A percentile compares a stretch with the other conserved stretches of the same genome.
phyloP scores from a whole-genome alignment of 2,888 invertebrate genomes.

The Eupithecia subfuscata region DNA sequence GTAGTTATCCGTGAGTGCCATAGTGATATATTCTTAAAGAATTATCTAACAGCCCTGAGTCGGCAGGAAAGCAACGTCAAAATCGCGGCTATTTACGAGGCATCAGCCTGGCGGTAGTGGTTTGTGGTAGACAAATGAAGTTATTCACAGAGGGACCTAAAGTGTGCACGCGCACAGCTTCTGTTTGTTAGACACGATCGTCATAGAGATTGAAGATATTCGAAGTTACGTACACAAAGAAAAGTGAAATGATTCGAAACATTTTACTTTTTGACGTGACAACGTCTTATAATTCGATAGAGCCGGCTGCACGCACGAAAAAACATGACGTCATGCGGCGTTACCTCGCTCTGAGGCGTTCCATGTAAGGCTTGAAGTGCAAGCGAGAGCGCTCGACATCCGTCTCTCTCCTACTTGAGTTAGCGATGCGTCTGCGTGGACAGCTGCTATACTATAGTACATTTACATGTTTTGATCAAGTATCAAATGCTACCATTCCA shows the following conservation, averaged over 20 bases:
- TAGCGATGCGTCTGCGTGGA: no score
- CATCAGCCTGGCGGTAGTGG: conserved; percentile 60
- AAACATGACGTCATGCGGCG: no score
- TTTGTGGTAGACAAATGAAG: conserved; percentile 81
- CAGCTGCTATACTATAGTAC: no score
- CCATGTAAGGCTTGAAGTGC: no score
- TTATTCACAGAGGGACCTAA: conserved; percentile 48
- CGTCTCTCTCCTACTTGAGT: no score
- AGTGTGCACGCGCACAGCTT: not conserved
- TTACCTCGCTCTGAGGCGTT: no score
- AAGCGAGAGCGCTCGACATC: no score
- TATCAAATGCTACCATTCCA: no score
- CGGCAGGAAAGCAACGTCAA: conserved; percentile 68
- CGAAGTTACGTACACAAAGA: not conserved
- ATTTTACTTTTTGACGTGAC: no score
- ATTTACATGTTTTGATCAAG: no score
- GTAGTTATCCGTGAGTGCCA: not conserved
- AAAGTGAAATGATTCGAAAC: not conserved
- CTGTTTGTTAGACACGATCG: not conserved
- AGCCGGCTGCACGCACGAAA: no score
- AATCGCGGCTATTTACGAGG: conserved; percentile 71
- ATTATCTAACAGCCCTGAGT: conserved; percentile 37
- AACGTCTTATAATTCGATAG: no score
- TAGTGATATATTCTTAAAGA: not conserved
- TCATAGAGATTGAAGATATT: conserved; percentile 1